phyloP scores from a whole-genome alignment of 1,140 invertebrate genomes.

The Theocolax elegans region DNA sequence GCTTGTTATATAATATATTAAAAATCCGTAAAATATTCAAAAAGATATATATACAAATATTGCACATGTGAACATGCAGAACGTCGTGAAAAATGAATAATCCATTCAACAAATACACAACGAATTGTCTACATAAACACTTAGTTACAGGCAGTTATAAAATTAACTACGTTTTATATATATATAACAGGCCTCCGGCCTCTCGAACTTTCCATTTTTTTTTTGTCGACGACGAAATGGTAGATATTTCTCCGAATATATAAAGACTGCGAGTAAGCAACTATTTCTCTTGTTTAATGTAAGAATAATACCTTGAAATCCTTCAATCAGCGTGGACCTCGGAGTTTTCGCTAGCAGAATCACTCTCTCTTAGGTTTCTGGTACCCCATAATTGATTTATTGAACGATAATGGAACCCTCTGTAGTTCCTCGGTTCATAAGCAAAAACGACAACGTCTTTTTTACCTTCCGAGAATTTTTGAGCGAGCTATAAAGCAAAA shows the following conservation, averaged over 20 bases:
- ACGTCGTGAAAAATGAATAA: too few relatives aligned
- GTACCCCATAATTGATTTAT: slow-evolving; percentile 37
- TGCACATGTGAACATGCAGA: too few relatives aligned
- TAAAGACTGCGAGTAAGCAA: not conserved
- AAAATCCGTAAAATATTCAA: too few relatives aligned
- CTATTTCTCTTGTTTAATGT: slow-evolving; percentile 25
- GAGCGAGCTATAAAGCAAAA: slow-evolving; percentile 14
- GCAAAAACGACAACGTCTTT: slow-evolving; percentile 27
- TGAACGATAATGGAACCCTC: slow-evolving; percentile 28
- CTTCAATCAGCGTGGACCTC: slow-evolving; percentile 11
- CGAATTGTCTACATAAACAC: too few relatives aligned
- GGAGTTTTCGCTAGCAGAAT: slow-evolving; percentile 1
- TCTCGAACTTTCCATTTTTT: too few relatives aligned
- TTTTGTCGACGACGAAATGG: too few relatives aligned
- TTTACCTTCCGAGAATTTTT: slow-evolving; percentile 43
- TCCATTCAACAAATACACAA: too few relatives aligned
- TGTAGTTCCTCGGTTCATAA: not conserved
- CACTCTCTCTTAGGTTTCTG: not conserved
- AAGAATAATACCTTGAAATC: slow-evolving; percentile 30
- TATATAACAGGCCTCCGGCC: too few relatives aligned
- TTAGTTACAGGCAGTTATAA: too few relatives aligned
- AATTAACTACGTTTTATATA: too few relatives aligned
- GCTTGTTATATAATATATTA: too few relatives aligned
- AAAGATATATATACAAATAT: too few relatives aligned
- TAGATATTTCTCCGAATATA: slow-evolving; percentile 16